phyloP scores from a whole-genome alignment of 2,113 vertebrate genomes.

The Rhinoptilus africanus region DNA sequence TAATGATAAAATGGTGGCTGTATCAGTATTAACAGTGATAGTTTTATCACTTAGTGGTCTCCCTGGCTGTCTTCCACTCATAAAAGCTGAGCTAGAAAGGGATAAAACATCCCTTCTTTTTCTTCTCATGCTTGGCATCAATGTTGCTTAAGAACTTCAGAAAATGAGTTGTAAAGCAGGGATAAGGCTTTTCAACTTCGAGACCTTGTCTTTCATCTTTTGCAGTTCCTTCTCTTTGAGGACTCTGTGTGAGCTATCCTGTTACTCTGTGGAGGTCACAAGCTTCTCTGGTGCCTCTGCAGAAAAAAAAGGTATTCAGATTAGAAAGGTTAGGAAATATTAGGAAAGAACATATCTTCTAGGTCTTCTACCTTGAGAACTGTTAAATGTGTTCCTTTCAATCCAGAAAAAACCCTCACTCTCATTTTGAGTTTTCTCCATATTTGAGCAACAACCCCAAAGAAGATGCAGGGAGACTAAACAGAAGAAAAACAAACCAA shows the following conservation, averaged over 20 bases:
- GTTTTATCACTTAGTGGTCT: not conserved
- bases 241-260: not conserved
- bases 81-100: not conserved
- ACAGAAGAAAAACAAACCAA: not conserved
- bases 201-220: not conserved
- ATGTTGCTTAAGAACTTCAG: not conserved
- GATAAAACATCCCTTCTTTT: not conserved
- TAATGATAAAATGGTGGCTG: not conserved
- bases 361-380: not conserved
- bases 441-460: not conserved
- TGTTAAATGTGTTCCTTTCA: not conserved
- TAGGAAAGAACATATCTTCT: not conserved
- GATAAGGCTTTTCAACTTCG: not conserved
- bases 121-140: not conserved
- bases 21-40: not conserved
- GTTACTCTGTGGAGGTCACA: not conserved
- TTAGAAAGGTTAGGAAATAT: not conserved
- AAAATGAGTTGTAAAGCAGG: not conserved
- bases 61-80: not conserved
- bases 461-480: not conserved
- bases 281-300: not conserved
- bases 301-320: not conserved
- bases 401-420: accelerated
- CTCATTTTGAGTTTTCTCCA: not conserved
- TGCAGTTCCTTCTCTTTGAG: not conserved